Conservation (phyloP, 2,888 invertebrate genomes). For the Petrophora chlorosata region DNA sequence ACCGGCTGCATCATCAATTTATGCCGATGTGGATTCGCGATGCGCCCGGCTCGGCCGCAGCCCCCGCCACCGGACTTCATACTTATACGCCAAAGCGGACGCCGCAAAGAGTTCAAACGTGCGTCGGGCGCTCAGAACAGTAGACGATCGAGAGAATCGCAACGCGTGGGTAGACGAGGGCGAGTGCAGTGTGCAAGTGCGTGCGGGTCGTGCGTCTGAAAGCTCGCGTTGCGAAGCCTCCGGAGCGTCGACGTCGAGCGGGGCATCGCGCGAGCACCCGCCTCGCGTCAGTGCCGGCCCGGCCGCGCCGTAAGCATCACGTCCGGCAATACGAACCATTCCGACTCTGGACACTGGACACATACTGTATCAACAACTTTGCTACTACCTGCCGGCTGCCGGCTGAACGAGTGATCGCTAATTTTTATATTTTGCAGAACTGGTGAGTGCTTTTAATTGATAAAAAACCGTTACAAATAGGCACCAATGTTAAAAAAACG, state of each 20-base stretch:
- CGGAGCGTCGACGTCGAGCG: slow-evolving; percentile 50
- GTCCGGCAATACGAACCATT: slow-evolving; percentile 56
- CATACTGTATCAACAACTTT: slow-evolving; percentile 54
- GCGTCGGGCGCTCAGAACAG: slow-evolving; percentile 79
- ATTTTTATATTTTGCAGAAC: slow-evolving; percentile 58
- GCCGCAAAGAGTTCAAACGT: slow-evolving; percentile 82
- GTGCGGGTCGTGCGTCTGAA: slow-evolving; percentile 80
- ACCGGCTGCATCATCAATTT: slow-evolving; percentile 80
- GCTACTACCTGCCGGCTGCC: slow-evolving; percentile 44
- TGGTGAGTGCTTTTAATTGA: slow-evolving; percentile 61
- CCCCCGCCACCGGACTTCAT: slow-evolving; percentile 82
- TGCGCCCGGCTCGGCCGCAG: slow-evolving; percentile 75
- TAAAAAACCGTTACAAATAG: too few species aligned
- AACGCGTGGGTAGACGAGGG: slow-evolving; percentile 78
- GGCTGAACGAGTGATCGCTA: slow-evolving; percentile 61
- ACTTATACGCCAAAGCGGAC: slow-evolving; percentile 82
- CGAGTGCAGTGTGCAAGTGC: slow-evolving; percentile 83
- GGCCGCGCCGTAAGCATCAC: slow-evolving; percentile 81
- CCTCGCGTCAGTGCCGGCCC: slow-evolving; percentile 82
- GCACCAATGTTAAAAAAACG: too few species aligned
- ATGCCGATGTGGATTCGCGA: slow-evolving; percentile 79
- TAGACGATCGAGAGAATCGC: slow-evolving; percentile 81
- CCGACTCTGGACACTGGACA: slow-evolving; percentile 50
- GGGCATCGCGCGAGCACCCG: slow-evolving; percentile 47
- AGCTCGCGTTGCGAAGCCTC: slow-evolving; percentile 81